Base-by-base conservation (phyloP, 2,888 invertebrate genomes). In the Sminthurinus aureus region DNA sequence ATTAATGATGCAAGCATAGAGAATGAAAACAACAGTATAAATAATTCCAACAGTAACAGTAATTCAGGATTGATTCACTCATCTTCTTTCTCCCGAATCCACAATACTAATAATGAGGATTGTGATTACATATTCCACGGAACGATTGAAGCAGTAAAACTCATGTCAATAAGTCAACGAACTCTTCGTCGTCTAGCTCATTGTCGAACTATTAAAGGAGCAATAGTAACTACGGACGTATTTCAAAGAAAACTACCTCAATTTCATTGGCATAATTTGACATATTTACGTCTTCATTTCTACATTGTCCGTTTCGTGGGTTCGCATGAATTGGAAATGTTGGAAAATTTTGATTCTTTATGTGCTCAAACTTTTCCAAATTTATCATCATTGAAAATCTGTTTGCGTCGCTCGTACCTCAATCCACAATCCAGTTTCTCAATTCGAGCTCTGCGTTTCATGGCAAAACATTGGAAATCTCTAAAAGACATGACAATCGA, bases 401-500 rank as follows among this genome's bases (percentile, higher is more conserved):
- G 83, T 73, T 66, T 83, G 9, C 83, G 75, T 67, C 82, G 83
- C 12, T 83, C 83, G 0, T 83, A 83, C 26, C 50, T 83, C 8
- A 83, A 83, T 83, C 83, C 83, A 18, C 83, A 83, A 38, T 78
- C 79, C 50, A 83, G 83, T 64, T 83, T 83, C 64, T 83, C 83
- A 13, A 79, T 83, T 18, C 71, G 83, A 18, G 83, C 83, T 12
- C 74, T 83, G 0, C 79, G 86, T n/a, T 88, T 88, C 82, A 86
- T 86, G 50, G 83, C 87, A 0, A 69, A 85, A 64, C 88, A 88
- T 80, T 80, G 84, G 2, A 64, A 66, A 66, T 86, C 88, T 13
- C 82, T 88, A 11, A 81, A 69, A 26, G 85, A 84, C 66, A 84
- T 87, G 24, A 87, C 78, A 12, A 78, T 83, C 64, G 83, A 83